Evolutionary conservation across 2,797 vertebrate species (phyloP).

Genomic region (Sebastes itinus): DNA sequence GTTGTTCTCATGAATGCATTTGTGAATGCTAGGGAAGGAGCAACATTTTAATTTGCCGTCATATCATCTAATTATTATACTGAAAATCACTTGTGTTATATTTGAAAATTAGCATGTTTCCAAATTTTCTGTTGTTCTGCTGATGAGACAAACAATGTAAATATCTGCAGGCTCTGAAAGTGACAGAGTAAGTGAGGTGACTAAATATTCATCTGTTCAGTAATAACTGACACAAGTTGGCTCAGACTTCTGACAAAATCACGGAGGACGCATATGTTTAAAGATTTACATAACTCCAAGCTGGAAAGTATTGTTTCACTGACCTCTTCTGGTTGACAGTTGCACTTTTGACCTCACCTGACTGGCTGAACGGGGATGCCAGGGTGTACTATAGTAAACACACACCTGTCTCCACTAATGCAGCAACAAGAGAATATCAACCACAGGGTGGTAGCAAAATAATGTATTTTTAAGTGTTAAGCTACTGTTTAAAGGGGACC

Average conservation of each 20-base stretch:
- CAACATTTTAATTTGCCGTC: neutral
- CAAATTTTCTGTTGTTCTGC: conserved; percentile 12
- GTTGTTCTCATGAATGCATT: conserved; percentile 2
- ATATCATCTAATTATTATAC: conserved; percentile 4
- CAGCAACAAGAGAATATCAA: neutral
- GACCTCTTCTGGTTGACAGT: neutral
- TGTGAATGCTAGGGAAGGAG: neutral
- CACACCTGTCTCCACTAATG: neutral
- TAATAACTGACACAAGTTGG: neutral
- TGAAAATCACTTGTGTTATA: neutral
- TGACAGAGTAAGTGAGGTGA: neutral
- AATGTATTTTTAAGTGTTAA: neutral
- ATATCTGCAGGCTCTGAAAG: conserved; percentile 16
- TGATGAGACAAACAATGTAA: conserved; percentile 2
- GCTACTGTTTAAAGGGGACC: neutral
- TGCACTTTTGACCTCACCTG: neutral
- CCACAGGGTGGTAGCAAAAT: neutral
- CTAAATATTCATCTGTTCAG: neutral
- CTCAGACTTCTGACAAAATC: neutral
- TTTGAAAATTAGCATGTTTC: neutral
- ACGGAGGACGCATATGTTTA: neutral
- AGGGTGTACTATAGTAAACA: neutral
- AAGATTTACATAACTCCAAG: neutral
- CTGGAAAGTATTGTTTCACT: neutral
- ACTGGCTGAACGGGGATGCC: neutral